Evolutionary conservation across 1,140 invertebrate genomes (phyloP).

Genomic region (Drosophila bifasciata): DNA sequence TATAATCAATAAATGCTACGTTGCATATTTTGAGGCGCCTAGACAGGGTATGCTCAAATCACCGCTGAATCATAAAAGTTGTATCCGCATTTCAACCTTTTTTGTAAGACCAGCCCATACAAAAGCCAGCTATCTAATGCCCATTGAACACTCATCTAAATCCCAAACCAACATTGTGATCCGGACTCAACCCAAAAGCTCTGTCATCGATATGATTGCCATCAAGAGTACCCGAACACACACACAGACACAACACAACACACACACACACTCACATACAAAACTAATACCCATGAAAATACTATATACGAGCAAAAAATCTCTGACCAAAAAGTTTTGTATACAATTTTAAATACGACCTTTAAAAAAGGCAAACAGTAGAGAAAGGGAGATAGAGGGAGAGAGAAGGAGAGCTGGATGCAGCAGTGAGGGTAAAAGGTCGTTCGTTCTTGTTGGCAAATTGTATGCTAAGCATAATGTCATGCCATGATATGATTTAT

Average conservation of each 20-base stretch:
- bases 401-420: background rate
- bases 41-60: too few relatives aligned
- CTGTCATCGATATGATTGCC: too few relatives aligned
- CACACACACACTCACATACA: constrained; percentile 18
- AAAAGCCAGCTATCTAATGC: too few relatives aligned
- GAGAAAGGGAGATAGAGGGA: background rate
- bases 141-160: too few relatives aligned
- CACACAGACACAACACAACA: background rate
- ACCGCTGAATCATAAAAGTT: too few relatives aligned
- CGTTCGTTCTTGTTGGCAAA: constrained; percentile 50
- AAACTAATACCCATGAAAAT: background rate
- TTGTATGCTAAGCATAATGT: constrained; percentile 74
- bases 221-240: too few relatives aligned
- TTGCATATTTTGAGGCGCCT: too few relatives aligned
- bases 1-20: too few relatives aligned
- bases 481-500: constrained; percentile 78
- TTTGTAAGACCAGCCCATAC: too few relatives aligned
- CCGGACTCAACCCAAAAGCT: too few relatives aligned
- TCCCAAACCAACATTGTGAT: too few relatives aligned
- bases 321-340: constrained; percentile 25
- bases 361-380: constrained; percentile 7
- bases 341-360: constrained; percentile 44
- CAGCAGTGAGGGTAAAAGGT: constrained; percentile 43
- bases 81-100: too few relatives aligned
- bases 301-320: background rate